Conservation (phyloP, 2,888 invertebrate species). For the Epirrita christyi region DNA sequence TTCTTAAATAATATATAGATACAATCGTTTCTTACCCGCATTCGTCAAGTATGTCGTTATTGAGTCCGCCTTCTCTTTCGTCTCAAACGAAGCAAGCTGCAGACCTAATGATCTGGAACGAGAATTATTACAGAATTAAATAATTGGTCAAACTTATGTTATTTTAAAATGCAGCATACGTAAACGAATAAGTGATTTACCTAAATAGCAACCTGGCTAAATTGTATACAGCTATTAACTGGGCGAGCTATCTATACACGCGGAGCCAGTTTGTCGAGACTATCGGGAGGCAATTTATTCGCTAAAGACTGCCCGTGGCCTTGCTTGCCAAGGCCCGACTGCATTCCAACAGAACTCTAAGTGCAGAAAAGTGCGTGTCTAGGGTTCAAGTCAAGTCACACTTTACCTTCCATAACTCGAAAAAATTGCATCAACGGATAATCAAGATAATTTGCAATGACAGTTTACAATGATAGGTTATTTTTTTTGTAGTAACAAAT, state of each 20-base stretch:
- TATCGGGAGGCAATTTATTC: slow-evolving; percentile 75
- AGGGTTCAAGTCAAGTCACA: no score
- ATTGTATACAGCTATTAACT: slow-evolving; percentile 69
- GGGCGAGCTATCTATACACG: slow-evolving; percentile 52
- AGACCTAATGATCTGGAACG: slow-evolving; percentile 89
- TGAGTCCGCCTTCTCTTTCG: slow-evolving; percentile 93
- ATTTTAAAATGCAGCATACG: slow-evolving; percentile 27
- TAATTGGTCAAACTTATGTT: slow-evolving; percentile 22
- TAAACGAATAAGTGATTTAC: slow-evolving; percentile 49
- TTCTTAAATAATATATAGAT: not conserved
- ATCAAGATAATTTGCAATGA: no score
- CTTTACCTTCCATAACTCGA: no score
- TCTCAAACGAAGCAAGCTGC: slow-evolving; percentile 93
- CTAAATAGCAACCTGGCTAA: slow-evolving; percentile 67
- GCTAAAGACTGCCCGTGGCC: slow-evolving; percentile 72
- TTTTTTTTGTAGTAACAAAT: no score
- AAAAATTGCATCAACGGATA: no score
- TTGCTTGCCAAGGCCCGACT: slow-evolving; percentile 56
- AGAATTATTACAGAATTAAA: slow-evolving; percentile 26
- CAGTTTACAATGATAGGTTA: no score
- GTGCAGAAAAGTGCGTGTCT: slow-evolving; percentile 55
- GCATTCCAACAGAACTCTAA: slow-evolving; percentile 70
- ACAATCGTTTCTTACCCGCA: slow-evolving; percentile 83
- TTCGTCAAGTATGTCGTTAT: slow-evolving; percentile 93
- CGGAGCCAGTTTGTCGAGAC: slow-evolving; percentile 60